Conservation (phyloP, 2,797 vertebrate genomes). For the Tamandua tetradactyla region DNA sequence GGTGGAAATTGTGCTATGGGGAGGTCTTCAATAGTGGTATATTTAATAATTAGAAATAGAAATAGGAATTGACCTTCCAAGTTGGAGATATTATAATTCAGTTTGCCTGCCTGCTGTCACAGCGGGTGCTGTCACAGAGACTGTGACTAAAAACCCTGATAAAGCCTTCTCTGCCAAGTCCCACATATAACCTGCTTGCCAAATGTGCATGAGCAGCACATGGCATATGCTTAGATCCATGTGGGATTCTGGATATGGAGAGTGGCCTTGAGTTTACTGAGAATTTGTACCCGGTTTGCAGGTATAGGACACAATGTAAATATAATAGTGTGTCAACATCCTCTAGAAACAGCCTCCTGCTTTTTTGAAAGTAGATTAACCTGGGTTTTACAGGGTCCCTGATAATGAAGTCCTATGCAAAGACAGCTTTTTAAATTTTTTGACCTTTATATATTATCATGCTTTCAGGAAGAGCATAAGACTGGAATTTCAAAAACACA, state of each 20-base stretch:
- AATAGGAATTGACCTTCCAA: slow-evolving; percentile 64
- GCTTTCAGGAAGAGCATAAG: neutral
- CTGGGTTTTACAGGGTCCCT: neutral
- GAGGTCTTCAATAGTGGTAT: neutral
- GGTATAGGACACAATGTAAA: neutral
- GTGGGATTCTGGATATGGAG: neutral
- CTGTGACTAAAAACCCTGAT: slow-evolving; percentile 50
- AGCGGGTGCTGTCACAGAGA: slow-evolving; percentile 56
- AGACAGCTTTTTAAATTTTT: neutral
- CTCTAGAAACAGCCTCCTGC: neutral
- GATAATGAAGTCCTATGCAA: neutral
- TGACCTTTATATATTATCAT: neutral
- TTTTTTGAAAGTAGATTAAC: neutral
- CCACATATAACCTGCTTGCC: slow-evolving; percentile 55
- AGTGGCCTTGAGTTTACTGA: slow-evolving; percentile 46
- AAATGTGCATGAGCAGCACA: neutral
- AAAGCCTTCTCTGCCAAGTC: slow-evolving; percentile 56
- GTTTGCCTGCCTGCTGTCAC: slow-evolving; percentile 59
- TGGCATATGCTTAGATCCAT: slow-evolving; percentile 53
- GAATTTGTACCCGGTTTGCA: slow-evolving; percentile 34
- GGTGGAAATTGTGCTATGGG: neutral
- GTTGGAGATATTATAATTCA: slow-evolving; percentile 55
- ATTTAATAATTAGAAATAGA: slow-evolving; percentile 56
- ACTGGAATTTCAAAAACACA: neutral
- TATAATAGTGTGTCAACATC: neutral